Evolutionary conservation across 2,113 vertebrate genomes (phyloP), one percentile per base, ranked within the genome.

Genomic region (Corythornis madagascariensis): DNA sequence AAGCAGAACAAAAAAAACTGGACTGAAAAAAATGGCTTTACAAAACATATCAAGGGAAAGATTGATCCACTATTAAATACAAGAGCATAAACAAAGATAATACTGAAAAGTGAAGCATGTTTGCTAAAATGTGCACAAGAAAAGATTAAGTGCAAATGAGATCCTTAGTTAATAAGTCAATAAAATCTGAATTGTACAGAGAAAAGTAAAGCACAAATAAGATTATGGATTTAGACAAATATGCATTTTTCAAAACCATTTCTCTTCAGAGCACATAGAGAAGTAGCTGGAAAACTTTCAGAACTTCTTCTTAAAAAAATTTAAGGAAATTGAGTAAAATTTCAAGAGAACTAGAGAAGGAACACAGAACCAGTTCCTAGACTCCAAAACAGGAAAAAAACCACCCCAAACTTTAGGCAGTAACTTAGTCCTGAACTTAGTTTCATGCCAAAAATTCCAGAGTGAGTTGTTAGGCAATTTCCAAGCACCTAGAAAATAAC

Each of bases 181-280:
- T 12, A 42, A 47, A 48, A 47, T 3, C 60, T 17, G 40, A 88
- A 65, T 16, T 0, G 0, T 14, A 21, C 6, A 76, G 18, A 80
- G 19, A 7, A 28, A 84, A 73, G 19, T 10, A 1, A 24, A 71
- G 57, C 4, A 77, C 29, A 31, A 70, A 6, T 26, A 76, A 84
- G 5, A 67, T 25, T 26, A 45, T 22, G 48, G 26, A 35, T 43
- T 71, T 25, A 66, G 63, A 79, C 45, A 87, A 67, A 16, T 18
- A 18, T 52, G 5, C 66, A 60, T 7, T 66, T 81, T 2, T 73
- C 59, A 43, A 57, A 88, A 74, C 4, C 13, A 57, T 21, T 64
- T 64, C 7, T 40, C 7, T 83, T 72, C 42, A 76, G 31, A 79
- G 28, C 8, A 72, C 35, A 72, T 43, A 4, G 8, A 42, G 47